Base-by-base conservation (phyloP, 2,888 invertebrate species). In the Agapetus fuscipes region DNA sequence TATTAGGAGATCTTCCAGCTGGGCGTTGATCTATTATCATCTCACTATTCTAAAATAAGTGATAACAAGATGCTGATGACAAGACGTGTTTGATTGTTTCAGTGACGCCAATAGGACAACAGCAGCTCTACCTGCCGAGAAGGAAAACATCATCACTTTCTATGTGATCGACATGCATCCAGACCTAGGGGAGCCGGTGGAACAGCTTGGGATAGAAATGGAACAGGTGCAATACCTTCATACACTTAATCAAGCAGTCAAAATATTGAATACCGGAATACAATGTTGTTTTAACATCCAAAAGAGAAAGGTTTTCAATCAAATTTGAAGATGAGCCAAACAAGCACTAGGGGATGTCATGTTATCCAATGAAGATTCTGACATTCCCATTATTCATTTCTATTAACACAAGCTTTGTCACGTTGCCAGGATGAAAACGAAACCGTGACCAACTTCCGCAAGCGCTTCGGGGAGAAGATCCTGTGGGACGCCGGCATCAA, bases 131-230 rank as follows among this genome's bases (percentile, higher is more conserved):
- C 60, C 61, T 20, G 65, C 65, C 7, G 59, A 59, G 52, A 66
- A 64, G 43, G 69, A 65, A 40, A 71, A 66, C 45, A 49, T 69
- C 45, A 67, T 72, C 16, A 74, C 77, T 10, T 78, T 72, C 53
- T 78, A 79, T 51, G 57, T 74, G 35, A 64, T 80, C 28, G 78
- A 80, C 59, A 82, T 84, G 65, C 83, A 84, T 56, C 78, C 79
- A 15, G 80, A 81, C 57, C 65, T 84, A 46, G 81, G 79, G 31
- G 81, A 82, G 52, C 82, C 84, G 5, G 77, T 76, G 34, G 83
- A 83, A 60, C 80, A 82, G 53, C 65, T 84, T 41, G 84, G 84
- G 34, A 80, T 83, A 48, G 83, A 83, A 66, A 72, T 83, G 60
- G 81, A 81, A 58, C 67, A 75, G 54, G 70, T 70, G 50, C 57